Percentiles rank a stretch among this genome's conserved stretches.
These are phyloP conservation scores for Poeciliopsis turrubarensis DNA, from an alignment of 2,113 vertebrate genomes.

Conservation along the genomic window DNA sequence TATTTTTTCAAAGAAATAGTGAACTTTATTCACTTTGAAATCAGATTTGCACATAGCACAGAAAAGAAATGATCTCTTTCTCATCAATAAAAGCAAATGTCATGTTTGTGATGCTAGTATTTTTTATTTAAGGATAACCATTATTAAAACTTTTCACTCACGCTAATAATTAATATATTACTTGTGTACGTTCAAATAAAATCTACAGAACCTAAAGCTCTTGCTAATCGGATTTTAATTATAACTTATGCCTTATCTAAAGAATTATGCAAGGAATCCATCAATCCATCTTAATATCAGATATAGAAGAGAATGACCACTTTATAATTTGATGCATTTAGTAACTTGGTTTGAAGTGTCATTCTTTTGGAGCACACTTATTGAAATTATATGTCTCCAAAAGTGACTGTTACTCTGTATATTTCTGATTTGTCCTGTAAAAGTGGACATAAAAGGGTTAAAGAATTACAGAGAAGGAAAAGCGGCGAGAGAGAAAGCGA, in stretches of 20 bases:
- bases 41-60: not conserved
- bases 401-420: constrained; percentile 13
- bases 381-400: not conserved
- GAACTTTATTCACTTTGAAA: not conserved
- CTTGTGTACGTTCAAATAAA: too few relatives aligned
- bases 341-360: not conserved
- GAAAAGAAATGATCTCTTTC: not conserved
- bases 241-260: too few relatives aligned
- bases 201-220: too few relatives aligned
- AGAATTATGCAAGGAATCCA: too few relatives aligned
- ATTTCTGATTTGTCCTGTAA: constrained; percentile 14
- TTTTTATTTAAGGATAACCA: not conserved
- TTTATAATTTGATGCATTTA: not conserved
- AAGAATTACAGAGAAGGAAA: constrained; percentile 55
- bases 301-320: not conserved
- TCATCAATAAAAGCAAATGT: not conserved
- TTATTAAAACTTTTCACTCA: not conserved
- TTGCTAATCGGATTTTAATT: too few relatives aligned
- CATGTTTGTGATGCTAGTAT: not conserved
- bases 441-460: constrained; percentile 56
- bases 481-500: constrained; percentile 63
- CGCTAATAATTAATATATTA: too few relatives aligned
- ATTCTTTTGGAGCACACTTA: not conserved
- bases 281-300: not conserved
- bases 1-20: not conserved